These are phyloP conservation scores for Eupeodes luniger DNA, from an alignment of 2,888 invertebrate species.

Conservation along the genomic window DNA sequence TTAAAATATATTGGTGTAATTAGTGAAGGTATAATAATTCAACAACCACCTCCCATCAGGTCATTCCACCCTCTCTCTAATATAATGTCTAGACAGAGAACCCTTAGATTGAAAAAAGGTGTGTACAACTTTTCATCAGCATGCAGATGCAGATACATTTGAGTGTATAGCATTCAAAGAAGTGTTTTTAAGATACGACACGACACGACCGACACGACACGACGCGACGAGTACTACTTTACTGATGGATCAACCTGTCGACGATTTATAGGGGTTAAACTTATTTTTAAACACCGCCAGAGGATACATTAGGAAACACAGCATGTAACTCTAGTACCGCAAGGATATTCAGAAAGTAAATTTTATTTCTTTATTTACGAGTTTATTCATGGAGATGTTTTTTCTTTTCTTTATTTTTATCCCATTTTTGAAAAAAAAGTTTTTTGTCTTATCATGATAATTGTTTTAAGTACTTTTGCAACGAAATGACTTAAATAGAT, in stretches of 20 bases:
- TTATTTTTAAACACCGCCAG: constrained; percentile 17
- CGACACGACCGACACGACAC: too few species aligned
- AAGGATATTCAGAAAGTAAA: neutral
- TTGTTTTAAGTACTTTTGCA: too few species aligned
- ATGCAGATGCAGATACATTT: neutral
- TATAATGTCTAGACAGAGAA: neutral
- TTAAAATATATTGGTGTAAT: neutral
- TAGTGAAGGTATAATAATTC: neutral
- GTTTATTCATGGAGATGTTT: neutral
- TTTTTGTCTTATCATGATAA: too few species aligned
- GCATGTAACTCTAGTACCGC: neutral
- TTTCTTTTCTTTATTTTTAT: neutral
- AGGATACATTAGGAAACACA: neutral
- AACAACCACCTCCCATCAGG: neutral
- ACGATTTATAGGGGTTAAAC: neutral
- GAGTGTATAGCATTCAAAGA: neutral
- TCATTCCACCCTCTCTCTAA: constrained; percentile 9
- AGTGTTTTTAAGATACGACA: neutral
- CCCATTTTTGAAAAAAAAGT: neutral
- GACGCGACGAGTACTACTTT: neutral
- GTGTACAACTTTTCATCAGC: neutral
- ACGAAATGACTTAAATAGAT: too few species aligned
- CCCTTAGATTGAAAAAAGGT: neutral
- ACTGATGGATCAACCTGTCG: constrained; percentile 40
- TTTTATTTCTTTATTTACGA: neutral